Base-by-base conservation (phyloP, 2,797 vertebrate genomes). In the Monodelphis domestica region DNA sequence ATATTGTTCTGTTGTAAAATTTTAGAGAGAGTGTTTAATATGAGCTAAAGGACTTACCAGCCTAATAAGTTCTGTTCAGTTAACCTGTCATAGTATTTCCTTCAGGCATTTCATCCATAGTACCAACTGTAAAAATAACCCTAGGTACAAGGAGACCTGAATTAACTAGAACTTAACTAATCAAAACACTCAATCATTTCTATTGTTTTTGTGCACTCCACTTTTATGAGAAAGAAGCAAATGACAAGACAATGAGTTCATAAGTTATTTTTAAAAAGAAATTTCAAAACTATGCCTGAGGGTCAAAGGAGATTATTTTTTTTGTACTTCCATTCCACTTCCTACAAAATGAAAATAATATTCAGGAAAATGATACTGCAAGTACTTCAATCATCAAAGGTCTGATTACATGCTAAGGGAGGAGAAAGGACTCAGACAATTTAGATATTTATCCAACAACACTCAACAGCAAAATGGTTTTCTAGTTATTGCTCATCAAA, bases 11-110 rank as follows among this genome's bases (percentile, higher is more conserved):
- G 33, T 29, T 87, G 10, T 90, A 95, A 95, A 70, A 94, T 59
- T 70, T 70, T 38, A 52, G 78, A 28, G 12, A 93, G 26, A 9
- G 10, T 91, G 3, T 91, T 96, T 94, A 95, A 84, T 50, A 95
- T 54, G 92, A 92, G 51, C 87, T 87, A 17, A 96, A 94, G 29
- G 70, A 59, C 54, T 96, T 95, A 21, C 92, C 29, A 95, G 88
- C 12, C 92, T 87, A 94, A 88, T 93, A 96, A 54, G 10, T 55
- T 0, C 50, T 93, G 14, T 90, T 95, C 53, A 94, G 45, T 53
- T 90, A 93, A 91, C 96, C 54, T 38, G 54, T 59, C 55, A 59
- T 54, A 70, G 9, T 1, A 28, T 90, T 96, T 93, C 59, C 52
- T 96, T 95, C 88, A 90, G 52, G n/a, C 91, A 9, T 84, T 5